These are phyloP conservation scores for Drosophila arawakana DNA, from an alignment of 1,140 invertebrate species.

Conservation along the genomic window DNA sequence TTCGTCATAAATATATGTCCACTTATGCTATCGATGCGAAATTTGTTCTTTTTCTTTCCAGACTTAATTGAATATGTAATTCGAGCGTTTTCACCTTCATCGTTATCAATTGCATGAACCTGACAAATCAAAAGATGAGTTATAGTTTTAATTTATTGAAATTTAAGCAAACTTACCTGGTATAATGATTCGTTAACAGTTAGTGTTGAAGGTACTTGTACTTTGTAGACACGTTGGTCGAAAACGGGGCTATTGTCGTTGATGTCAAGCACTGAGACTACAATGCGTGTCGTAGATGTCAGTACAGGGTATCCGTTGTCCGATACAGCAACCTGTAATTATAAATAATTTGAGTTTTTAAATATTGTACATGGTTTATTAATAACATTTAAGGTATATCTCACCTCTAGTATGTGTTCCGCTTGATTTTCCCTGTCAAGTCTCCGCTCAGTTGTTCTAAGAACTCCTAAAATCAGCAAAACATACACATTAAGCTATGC, in stretches of 20 bases:
- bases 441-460: constrained; percentile 92
- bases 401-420: constrained; percentile 94
- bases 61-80: constrained; percentile 93
- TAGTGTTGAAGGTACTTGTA: constrained; percentile 89
- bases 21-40: constrained; percentile 91
- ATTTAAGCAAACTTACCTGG: constrained; percentile 85
- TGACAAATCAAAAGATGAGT: constrained; percentile 74
- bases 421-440: constrained; percentile 94
- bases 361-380: background rate
- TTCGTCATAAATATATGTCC: constrained; percentile 91
- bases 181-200: constrained; percentile 87
- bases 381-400: constrained; percentile 17
- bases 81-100: constrained; percentile 92
- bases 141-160: background rate
- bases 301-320: constrained; percentile 92
- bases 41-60: constrained; percentile 89
- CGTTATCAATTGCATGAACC: constrained; percentile 94
- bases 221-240: constrained; percentile 91
- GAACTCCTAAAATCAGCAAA: constrained; percentile 87
- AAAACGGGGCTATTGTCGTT: constrained; percentile 95
- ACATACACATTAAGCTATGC: background rate
- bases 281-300: constrained; percentile 92
- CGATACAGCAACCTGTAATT: constrained; percentile 88
- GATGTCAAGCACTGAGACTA: constrained; percentile 92
- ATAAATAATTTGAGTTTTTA: background rate